Evolutionary conservation across 2,888 invertebrate species (phyloP).

Genomic region (Troides aeacus): DNA sequence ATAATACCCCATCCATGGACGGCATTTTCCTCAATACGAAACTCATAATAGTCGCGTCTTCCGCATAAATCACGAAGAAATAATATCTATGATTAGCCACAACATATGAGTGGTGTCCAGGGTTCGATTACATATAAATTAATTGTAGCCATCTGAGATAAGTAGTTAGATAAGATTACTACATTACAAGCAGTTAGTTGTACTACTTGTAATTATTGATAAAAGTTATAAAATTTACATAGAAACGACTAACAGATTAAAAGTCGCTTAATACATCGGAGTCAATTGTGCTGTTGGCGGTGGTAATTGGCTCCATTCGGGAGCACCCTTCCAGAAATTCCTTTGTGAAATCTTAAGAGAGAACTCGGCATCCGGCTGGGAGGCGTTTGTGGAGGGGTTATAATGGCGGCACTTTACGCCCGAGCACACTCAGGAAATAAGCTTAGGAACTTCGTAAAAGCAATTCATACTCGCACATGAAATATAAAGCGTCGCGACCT

Average conservation of each 20-base stretch:
- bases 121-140: too few species aligned
- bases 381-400: slow-evolving; percentile 45
- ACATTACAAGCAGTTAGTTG: too few species aligned
- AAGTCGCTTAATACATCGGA: slow-evolving; percentile 2
- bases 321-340: slow-evolving; percentile 67
- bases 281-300: slow-evolving; percentile 32
- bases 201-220: too few species aligned
- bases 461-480: slow-evolving; percentile 75
- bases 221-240: too few species aligned
- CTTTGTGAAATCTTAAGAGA: slow-evolving; percentile 53
- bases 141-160: too few species aligned
- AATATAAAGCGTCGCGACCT: slow-evolving; percentile 75
- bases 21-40: background rate
- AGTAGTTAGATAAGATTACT: too few species aligned
- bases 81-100: background rate
- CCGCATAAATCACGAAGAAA: background rate
- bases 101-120: too few species aligned
- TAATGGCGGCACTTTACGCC: slow-evolving; percentile 78
- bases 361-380: slow-evolving; percentile 47
- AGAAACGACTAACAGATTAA: too few species aligned
- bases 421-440: slow-evolving; percentile 77
- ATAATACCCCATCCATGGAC: background rate
- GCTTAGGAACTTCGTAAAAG: slow-evolving; percentile 79
- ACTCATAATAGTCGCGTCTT: background rate
- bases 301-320: slow-evolving; percentile 62